A percentile compares a stretch with the other conserved stretches of the same genome.
These are phyloP conservation scores for Luperina testacea DNA, from an alignment of 2,888 invertebrate species.

Conservation along the genomic window DNA sequence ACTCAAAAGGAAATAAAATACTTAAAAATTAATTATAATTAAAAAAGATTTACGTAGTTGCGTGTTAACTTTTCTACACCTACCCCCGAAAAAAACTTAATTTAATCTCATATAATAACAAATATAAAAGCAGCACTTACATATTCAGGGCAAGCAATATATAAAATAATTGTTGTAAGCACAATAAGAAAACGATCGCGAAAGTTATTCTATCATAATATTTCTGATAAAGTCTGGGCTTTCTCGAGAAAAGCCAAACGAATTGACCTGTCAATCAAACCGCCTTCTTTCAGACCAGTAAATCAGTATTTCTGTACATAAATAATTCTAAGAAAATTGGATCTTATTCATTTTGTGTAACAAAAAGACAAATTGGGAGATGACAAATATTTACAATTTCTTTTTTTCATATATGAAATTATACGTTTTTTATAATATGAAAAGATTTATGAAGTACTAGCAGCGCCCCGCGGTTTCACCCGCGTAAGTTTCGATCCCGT, in stretches of 20 bases:
- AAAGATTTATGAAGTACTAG: background rate
- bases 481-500: too few species aligned
- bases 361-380: conserved; percentile 42
- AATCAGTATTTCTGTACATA: conserved; percentile 55
- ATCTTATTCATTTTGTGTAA: conserved; percentile 51
- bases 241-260: conserved; percentile 40
- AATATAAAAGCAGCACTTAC: background rate
- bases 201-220: conserved; percentile 56
- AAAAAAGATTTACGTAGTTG: too few species aligned
- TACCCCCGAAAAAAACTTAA: too few species aligned
- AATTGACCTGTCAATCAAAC: conserved; percentile 68
- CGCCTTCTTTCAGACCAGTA: conserved; percentile 48
- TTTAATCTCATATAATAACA: background rate
- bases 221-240: conserved; percentile 55
- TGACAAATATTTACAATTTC: background rate
- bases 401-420: conserved; percentile 11
- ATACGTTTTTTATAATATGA: background rate
- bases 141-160: conserved; percentile 20
- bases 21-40: too few species aligned
- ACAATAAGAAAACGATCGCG: conserved; percentile 37
- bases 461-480: too few species aligned
- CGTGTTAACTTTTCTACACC: too few species aligned
- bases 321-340: conserved; percentile 54
- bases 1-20: too few species aligned
- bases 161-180: conserved; percentile 34